phyloP scores from a whole-genome alignment of 2,113 vertebrate genomes.

The Saccopteryx bilineata region DNA sequence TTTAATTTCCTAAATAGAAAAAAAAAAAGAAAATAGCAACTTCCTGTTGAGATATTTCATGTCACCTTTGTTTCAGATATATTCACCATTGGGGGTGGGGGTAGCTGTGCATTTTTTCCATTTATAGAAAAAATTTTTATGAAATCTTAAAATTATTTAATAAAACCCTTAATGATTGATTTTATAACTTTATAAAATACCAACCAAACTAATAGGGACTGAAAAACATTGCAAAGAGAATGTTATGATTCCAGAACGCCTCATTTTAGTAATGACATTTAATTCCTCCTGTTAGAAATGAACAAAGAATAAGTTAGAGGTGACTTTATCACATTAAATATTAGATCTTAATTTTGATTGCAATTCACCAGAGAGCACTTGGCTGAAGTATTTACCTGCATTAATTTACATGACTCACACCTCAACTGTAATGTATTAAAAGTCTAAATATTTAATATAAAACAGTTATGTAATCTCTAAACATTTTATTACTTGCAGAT shows the following conservation, averaged over 20 bases:
- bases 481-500: constrained; percentile 48
- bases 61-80: neutral
- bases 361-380: constrained; percentile 71
- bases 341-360: constrained; percentile 71
- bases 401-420: constrained; percentile 74
- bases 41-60: neutral
- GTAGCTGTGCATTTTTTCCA: neutral
- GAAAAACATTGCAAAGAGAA: constrained; percentile 40
- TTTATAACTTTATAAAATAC: constrained; percentile 67
- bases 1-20: no score
- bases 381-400: constrained; percentile 64
- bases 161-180: neutral
- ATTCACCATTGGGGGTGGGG: neutral
- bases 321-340: constrained; percentile 77
- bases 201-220: constrained; percentile 42
- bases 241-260: constrained; percentile 48
- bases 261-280: constrained; percentile 71
- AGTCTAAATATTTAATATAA: constrained; percentile 65
- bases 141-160: constrained; percentile 65
- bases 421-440: constrained; percentile 36
- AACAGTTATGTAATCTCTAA: constrained; percentile 39
- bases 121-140: constrained; percentile 43
- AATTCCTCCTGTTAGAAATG: constrained; percentile 74
- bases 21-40: neutral
- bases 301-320: constrained; percentile 69